Base-by-base conservation (phyloP, 2,113 vertebrate genomes). In the Passer domesticus region DNA sequence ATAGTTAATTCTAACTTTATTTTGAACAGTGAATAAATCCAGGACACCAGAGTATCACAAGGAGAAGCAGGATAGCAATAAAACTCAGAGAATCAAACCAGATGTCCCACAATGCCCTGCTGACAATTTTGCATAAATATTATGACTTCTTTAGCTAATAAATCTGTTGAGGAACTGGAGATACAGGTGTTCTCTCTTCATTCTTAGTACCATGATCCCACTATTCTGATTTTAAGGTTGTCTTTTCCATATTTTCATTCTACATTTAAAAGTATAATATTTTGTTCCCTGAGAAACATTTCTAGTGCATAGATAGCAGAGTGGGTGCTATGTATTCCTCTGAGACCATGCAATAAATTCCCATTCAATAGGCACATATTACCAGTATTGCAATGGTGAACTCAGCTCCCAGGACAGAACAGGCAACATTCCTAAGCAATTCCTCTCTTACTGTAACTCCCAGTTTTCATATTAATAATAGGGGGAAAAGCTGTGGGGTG, bases 401-500 rank as follows among this genome's bases (percentile, higher is more conserved):
- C 76, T 67, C 79, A 83, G 24, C 27, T 56, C 47, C 25, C 41
- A 84, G 60, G 43, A 67, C 20, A 75, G 25, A 10, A 41, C 23
- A 20, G 43, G 20, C 8, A 7, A 17, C 4, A 1, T 39, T 82
- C 30, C 25, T 60, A 3, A 27, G 50, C 11, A 8, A 3, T 53
- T 39, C 15, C 17, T 44, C 13, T 49, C 30, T 49, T 21, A 6
- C 1, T 2, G 39, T 13, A 53, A 3, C 28, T 69, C 25, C 14
- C 13, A 70, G 27, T 14, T 62, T 76, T 62, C 3, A 3, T 44
- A 15, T 19, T 46, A 50, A 22, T 46, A 33, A 44, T 19, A 35
- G 16, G 11, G 10, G 4, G 1, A 2, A 23, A 31, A 17, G 0
- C 3, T 31, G 16, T 28, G 31, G 24, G 2, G 4, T 68, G 31